Conservation (phyloP, 2,888 invertebrate species). For the Phoenoteleia sp. region DNA sequence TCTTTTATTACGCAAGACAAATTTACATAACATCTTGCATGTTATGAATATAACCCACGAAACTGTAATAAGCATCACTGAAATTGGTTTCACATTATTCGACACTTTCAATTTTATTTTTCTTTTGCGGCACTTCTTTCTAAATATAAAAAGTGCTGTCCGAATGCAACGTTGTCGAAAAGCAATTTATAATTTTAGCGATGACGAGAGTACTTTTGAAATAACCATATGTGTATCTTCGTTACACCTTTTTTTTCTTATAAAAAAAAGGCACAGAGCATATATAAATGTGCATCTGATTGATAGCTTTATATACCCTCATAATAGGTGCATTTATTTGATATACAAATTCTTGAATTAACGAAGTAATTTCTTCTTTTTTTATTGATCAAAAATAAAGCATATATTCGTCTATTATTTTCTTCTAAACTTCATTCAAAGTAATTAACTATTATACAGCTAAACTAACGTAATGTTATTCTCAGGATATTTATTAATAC, state of each 20-base stretch:
- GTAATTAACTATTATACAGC: no score
- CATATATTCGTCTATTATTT: no score
- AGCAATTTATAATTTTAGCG: slow-evolving; percentile 48
- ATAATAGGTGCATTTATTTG: background rate
- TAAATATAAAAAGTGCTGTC: background rate
- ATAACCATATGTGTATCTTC: slow-evolving; percentile 29
- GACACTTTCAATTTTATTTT: no score
- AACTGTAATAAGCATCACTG: background rate
- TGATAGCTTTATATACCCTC: slow-evolving; percentile 34
- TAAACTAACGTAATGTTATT: no score
- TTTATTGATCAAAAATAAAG: no score
- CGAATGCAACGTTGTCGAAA: background rate
- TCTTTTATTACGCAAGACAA: slow-evolving; percentile 18
- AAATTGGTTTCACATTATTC: slow-evolving; percentile 5
- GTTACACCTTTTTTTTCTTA: background rate
- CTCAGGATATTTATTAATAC: no score
- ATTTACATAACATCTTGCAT: slow-evolving; percentile 34
- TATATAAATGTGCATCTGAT: no score
- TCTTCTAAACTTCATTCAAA: no score
- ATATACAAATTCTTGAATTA: slow-evolving; percentile 33
- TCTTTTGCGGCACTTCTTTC: no score
- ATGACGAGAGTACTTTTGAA: slow-evolving; percentile 48
- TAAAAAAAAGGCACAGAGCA: no score
- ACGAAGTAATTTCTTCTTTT: slow-evolving; percentile 34
- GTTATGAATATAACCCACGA: background rate